Conservation (phyloP, 2,113 vertebrate species). For the Hymenochirus boettgeri region DNA sequence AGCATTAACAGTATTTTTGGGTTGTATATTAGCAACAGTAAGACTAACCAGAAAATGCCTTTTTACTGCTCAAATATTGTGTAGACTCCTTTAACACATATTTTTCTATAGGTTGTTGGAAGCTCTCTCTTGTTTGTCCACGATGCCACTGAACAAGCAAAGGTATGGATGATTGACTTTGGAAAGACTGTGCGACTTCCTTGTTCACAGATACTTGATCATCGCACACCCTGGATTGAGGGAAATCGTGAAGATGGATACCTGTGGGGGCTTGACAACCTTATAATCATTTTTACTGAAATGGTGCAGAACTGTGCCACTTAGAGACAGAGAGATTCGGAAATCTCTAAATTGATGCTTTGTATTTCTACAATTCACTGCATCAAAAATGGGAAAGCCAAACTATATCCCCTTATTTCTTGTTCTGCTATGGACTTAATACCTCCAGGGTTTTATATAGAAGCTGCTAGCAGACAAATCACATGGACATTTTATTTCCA, state of each 20-base stretch:
- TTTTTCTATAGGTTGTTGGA: slow-evolving; percentile 72
- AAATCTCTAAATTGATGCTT: too few species aligned
- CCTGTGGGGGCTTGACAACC: slow-evolving; percentile 85
- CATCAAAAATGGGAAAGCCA: background rate
- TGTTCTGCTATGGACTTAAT: background rate
- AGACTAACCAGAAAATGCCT: too few species aligned
- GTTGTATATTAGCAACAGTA: too few species aligned
- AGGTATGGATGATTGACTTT: slow-evolving; percentile 92
- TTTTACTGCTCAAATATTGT: too few species aligned
- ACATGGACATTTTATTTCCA: background rate
- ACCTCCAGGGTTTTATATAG: background rate
- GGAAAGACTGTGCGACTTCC: slow-evolving; percentile 79
- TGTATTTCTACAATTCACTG: background rate
- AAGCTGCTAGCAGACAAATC: background rate
- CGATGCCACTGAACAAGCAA: slow-evolving; percentile 69
- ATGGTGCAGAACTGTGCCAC: slow-evolving; percentile 51
- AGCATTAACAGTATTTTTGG: too few species aligned
- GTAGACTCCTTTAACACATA: background rate
- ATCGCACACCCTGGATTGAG: slow-evolving; percentile 79
- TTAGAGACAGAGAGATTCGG: too few species aligned
- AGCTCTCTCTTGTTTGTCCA: slow-evolving; percentile 88
- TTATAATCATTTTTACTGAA: slow-evolving; percentile 66
- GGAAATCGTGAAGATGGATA: slow-evolving; percentile 87
- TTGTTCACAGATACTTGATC: slow-evolving; percentile 64
- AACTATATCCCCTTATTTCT: background rate